Evolutionary conservation across 2,113 vertebrate genomes (phyloP).

Genomic region (Stigmatopora argus): DNA sequence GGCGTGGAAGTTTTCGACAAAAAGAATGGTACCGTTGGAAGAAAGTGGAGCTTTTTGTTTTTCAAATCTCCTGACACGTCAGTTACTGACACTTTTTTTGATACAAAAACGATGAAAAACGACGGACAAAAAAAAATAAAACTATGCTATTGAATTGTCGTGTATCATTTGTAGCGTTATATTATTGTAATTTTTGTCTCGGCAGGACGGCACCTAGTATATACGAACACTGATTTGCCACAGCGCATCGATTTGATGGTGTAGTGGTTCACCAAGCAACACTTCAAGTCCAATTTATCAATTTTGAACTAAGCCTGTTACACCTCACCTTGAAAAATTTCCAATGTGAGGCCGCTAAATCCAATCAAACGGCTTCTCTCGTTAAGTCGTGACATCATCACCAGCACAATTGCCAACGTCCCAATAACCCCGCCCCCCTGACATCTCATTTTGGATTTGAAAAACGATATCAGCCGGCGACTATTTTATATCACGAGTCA

Average conservation of each 20-base stretch:
- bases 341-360: background rate
- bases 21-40: conserved; percentile 69
- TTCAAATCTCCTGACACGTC: conserved; percentile 64
- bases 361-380: background rate
- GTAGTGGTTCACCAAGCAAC: background rate
- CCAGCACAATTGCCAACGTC: conserved; percentile 36
- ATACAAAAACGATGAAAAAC: conserved; percentile 41
- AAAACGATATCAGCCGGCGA: conserved; percentile 23
- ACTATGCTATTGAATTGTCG: conserved; percentile 55
- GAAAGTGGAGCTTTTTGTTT: conserved; percentile 37
- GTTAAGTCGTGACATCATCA: conserved; percentile 18
- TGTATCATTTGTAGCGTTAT: conserved; percentile 63
- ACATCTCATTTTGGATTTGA: conserved; percentile 8
- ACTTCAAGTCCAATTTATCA: background rate
- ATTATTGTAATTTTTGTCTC: conserved; percentile 10
- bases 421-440: conserved; percentile 16
- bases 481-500: conserved; percentile 46
- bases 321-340: conserved; percentile 6
- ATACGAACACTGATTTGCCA: background rate
- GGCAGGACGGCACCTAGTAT: background rate
- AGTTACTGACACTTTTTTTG: conserved; percentile 73
- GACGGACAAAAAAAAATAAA: conserved; percentile 50
- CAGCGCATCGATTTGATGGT: background rate
- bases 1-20: conserved; percentile 27
- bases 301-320: background rate